Conservation (phyloP, 2,888 invertebrate genomes). For the Vesta saturnalis region DNA sequence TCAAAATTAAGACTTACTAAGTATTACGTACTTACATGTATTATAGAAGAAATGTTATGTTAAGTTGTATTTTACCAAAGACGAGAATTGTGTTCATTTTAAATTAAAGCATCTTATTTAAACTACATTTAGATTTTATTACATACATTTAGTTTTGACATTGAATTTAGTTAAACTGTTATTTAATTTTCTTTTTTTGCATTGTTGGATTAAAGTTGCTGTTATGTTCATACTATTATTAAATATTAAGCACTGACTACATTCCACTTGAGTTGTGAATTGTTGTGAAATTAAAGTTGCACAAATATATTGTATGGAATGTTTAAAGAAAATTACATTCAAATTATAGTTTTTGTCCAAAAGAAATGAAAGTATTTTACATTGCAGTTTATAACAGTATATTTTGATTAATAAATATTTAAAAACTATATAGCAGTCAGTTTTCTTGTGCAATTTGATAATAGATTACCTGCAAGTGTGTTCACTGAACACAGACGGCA, state of each 20-base stretch:
- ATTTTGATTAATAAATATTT: conserved; percentile 7
- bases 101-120: conserved; percentile 3
- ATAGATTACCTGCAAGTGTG: too few relatives aligned
- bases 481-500: too few relatives aligned
- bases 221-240: neutral
- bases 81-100: conserved; percentile 7
- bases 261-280: conserved; percentile 11
- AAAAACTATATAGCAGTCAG: too few relatives aligned
- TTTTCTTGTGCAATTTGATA: neutral
- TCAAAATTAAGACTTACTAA: neutral
- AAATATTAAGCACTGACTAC: conserved; percentile 4
- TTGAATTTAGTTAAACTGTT: too few relatives aligned
- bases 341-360: conserved; percentile 1
- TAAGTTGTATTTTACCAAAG: conserved; percentile 10
- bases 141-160: too few relatives aligned
- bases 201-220: neutral
- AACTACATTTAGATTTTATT: neutral
- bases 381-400: conserved; percentile 6
- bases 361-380: conserved; percentile 1
- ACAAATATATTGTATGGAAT: neutral
- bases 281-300: neutral
- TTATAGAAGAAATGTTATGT: neutral
- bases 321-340: neutral
- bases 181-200: neutral
- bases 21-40: conserved; percentile 6